Base-by-base conservation (phyloP, 2,888 invertebrate genomes). In the Anodontia alba region DNA sequence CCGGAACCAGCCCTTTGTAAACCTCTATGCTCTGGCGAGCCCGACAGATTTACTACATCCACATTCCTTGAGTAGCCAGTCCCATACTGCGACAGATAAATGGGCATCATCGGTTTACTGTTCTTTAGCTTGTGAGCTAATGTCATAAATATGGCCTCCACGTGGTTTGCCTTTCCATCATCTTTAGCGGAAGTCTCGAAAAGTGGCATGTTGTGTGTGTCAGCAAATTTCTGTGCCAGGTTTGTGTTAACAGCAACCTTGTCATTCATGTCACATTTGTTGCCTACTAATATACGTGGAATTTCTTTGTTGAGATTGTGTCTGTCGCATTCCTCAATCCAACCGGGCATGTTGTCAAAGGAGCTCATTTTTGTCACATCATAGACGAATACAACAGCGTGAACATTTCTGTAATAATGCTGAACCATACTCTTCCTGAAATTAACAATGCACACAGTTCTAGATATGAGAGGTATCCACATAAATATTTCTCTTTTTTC, bases 351-450 rank as follows among this genome's bases (percentile, higher is more conserved):
- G 87, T 94, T 95, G 87, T 96, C 96, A 92, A 96, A 96, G 1
- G 96, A 96, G 68, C 95, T 95, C 5, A 96, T 91, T 84, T 95
- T 97, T 12, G 97, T 97, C 76, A 97, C 96, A 95, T 97, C 97
- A 94, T 97, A 97, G 0, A 97, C 97, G 91, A 97, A 96, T 69
- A 97, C 96, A n/a, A 97, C 96, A n/a, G 97, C 97, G 94, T 97
- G 96, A 0, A 97, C 97, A 94, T 97, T 97, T 76, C 97, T 95
- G 93, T 97, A 97, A 94, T 97, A 97, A 94, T 97, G 97, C 90
- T 96, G 96, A 26, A 97, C 96, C 96, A 97, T 97, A 1, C 97
- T 97, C 93, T 96, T 96, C 20, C 97, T 95, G 94, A 97, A 97
- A 62, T n/a, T 51, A 8, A 46, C 46, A 46, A 42, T n/a, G n/a